Base-by-base conservation (phyloP, 2,797 vertebrate species). In the Enteromius thamalakanensis region DNA sequence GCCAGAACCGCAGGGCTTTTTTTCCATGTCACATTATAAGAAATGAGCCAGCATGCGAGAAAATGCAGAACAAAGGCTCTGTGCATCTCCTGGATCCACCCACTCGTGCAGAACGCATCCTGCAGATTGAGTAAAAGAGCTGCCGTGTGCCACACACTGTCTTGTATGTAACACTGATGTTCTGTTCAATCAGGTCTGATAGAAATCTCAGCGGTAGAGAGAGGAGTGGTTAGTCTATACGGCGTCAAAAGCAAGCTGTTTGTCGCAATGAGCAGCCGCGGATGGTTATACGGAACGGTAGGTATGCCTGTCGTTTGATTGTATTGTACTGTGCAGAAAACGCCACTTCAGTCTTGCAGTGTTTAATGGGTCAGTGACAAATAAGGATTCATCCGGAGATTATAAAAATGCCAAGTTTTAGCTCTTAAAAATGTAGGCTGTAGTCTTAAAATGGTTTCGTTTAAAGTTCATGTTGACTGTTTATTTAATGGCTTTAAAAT, bases 201-300 rank as follows among this genome's bases (percentile, higher is more conserved):
- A 90, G 97, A 98, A 93, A 97, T 99, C 92, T 99, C 97, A 62
- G 96, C 97, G 3, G 97, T 99, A 93, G 96, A 97, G 84, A 94
- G 97, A 91, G 97, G 97, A 34, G 96, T 98, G 90, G 96, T 99
- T 87, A 98, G 96, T 91, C 95, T 99, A 21, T 97, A 94, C 19
- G 98, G 97, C 81, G 93, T 98, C 92, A 96, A 89, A 91, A 97
- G 96, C 47, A 90, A 94, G 89, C 89, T 96, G 89, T 99, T 98
- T 90, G 87, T 99, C 14, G 97, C 97, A 86, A 99, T 99, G 97
- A 98, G 95, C 93, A 95, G 89, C 91, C 96, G 95, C 80, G 97
- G 97, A 37, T 96, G 95, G 92, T 89, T 99, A 40, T 99, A 99
- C 82, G 94, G 96, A 89, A 96, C 97, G 87, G 97, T 99, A 94